Conservation (phyloP, 2,113 vertebrate species). For the Gobius niger region DNA sequence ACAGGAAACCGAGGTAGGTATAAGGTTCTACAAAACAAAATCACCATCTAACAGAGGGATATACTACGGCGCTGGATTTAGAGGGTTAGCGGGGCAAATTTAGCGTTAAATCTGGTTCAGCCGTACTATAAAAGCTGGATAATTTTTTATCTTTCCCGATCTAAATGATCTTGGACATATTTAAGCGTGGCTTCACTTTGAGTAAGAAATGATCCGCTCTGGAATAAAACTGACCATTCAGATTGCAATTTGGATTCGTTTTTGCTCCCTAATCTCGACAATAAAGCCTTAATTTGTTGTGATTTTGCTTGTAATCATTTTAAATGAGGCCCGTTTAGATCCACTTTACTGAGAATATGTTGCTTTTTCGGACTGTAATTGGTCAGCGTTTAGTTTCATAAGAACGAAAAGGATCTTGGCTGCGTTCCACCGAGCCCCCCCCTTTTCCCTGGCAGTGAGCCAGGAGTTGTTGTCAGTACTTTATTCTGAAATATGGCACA, state of each 20-base stretch:
- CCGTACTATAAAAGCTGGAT: too few relatives aligned
- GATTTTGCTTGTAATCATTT: background rate
- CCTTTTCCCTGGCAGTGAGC: conserved; percentile 27
- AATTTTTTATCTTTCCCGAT: too few relatives aligned
- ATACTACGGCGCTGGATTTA: too few relatives aligned
- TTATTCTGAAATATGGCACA: conserved; percentile 6
- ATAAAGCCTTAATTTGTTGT: background rate
- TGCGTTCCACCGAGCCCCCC: conserved; percentile 9
- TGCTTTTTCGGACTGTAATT: background rate
- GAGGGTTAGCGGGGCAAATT: too few relatives aligned
- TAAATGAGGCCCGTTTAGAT: background rate
- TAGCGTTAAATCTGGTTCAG: too few relatives aligned
- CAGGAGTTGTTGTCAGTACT: conserved; percentile 28
- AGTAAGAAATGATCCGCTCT: too few relatives aligned
- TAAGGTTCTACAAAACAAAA: too few relatives aligned
- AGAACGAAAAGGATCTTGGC: conserved; percentile 12
- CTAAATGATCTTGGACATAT: too few relatives aligned
- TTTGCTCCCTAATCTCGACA: background rate
- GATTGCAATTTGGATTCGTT: background rate
- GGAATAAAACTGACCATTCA: too few relatives aligned
- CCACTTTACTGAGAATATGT: background rate
- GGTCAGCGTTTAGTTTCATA: background rate
- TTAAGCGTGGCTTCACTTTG: too few relatives aligned
- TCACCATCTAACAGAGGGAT: too few relatives aligned
- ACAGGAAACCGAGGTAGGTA: too few relatives aligned